Percentiles rank a stretch among this genome's conserved stretches.
phyloP scores from a whole-genome alignment of 2,888 invertebrate species.

The Stramonita haemastoma region DNA sequence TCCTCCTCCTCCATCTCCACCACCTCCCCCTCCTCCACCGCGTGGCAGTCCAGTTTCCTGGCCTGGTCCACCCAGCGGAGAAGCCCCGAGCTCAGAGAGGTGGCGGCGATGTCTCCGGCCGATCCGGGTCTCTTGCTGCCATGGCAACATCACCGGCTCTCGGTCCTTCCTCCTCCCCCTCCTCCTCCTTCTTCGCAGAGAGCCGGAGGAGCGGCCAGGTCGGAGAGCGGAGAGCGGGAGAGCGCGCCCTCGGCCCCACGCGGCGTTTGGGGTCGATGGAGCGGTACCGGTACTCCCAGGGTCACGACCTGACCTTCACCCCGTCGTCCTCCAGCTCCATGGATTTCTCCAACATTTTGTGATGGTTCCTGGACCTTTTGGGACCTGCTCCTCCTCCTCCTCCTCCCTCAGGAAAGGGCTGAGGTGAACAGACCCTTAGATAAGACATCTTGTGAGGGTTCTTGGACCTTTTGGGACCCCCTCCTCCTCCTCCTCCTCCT shows the following conservation, averaged over 20 bases:
- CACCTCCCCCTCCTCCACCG: not conserved
- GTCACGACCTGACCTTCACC: not conserved
- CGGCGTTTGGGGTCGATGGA: not conserved
- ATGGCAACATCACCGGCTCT: not conserved
- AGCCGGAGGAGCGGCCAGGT: not conserved
- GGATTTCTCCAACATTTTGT: slow-evolving; percentile 20
- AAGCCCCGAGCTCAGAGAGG: not conserved
- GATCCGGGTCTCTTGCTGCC: not conserved
- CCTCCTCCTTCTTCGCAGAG: not conserved
- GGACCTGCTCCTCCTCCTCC: not conserved
- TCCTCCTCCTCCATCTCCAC: not conserved
- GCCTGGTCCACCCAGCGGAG: slow-evolving; percentile 24
- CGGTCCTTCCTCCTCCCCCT: not conserved
- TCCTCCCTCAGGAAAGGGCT: not conserved
- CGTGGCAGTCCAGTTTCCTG: slow-evolving; percentile 26
- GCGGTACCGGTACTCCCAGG: not conserved
- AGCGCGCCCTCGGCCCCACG: not conserved
- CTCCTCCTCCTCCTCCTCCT: too few species aligned
- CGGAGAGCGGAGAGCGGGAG: not conserved
- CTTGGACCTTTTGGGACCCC: too few species aligned
- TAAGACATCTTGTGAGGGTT: too few species aligned
- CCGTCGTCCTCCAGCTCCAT: not conserved
- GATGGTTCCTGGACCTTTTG: too few species aligned
- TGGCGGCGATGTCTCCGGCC: not conserved
- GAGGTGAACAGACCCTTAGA: too few species aligned